Conservation (phyloP, 2,797 vertebrate species). For the Novumbra hubbsi region DNA sequence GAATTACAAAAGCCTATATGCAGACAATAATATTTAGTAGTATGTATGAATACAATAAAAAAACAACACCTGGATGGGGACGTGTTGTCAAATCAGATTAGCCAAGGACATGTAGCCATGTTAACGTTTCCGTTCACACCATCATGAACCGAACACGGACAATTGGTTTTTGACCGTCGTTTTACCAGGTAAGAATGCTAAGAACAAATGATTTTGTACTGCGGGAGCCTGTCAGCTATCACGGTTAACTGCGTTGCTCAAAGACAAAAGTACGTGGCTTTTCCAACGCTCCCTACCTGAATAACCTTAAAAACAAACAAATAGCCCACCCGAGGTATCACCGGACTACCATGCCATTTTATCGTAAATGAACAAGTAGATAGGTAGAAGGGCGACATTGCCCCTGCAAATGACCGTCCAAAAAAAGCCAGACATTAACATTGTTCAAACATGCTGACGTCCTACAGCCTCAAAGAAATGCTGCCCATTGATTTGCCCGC, state of each 20-base stretch:
- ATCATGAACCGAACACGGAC: neutral
- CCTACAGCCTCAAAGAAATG: too few species aligned
- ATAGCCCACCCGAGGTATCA: too few species aligned
- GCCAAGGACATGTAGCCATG: neutral
- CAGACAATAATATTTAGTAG: neutral
- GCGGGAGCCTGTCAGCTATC: too few species aligned
- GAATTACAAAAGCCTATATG: neutral
- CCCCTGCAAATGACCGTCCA: neutral
- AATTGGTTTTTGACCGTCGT: neutral
- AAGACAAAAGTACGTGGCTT: too few species aligned
- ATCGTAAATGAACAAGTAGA: too few species aligned
- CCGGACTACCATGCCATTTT: too few species aligned
- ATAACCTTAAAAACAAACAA: too few species aligned
- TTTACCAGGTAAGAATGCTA: neutral
- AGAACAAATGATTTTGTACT: too few species aligned
- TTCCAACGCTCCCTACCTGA: too few species aligned
- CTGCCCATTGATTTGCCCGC: constrained; percentile 35
- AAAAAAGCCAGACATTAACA: neutral
- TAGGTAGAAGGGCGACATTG: too few species aligned
- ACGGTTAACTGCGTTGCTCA: too few species aligned
- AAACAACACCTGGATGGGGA: neutral
- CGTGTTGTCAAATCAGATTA: neutral
- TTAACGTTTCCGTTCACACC: neutral
- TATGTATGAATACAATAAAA: neutral
- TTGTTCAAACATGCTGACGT: too few species aligned